Evolutionary conservation across 2,888 invertebrate genomes (phyloP), one percentile per base, ranked within the genome.

Genomic region (Nemapogon koenigi): DNA sequence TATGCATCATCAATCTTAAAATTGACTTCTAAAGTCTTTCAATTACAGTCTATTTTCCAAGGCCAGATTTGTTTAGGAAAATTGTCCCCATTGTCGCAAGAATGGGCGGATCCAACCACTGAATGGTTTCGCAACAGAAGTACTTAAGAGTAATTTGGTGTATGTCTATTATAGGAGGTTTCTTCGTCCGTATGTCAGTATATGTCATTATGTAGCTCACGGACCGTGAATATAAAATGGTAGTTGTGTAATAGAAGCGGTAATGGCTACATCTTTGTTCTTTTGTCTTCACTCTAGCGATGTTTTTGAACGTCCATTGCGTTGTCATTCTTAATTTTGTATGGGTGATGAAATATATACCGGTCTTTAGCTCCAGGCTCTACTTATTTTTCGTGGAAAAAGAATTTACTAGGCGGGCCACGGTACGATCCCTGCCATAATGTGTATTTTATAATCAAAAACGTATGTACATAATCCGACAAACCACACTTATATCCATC

Each of bases 51-150:
- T n/a, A n/a, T n/a, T n/a, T n/a, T n/a, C n/a, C n/a, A n/a, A n/a
- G n/a, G n/a, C n/a, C n/a, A n/a, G n/a, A n/a, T n/a, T n/a, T n/a
- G n/a, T n/a, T n/a, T n/a, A 19, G n/a, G 60, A 62, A 69, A 67
- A 69, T 46, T 71, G 75, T 75, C 73, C 62, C 62, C 59, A 57
- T 62, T 71, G 70, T 70, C 72, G 64, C 69, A 68, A 67, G 46
- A 55, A 64, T 49, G 58, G 73, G 73, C 75, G 72, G 69, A 71
- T 65, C 62, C 59, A 54, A 61, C 57, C 47, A 62, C 57, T 55
- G 54, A 55, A n/a, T 11, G n/a, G 16, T 33, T 18, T 19, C 33
- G 19, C 19, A 33, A 33, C 19, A 33, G 19, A 53, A 60, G 58
- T 59, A 60, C 59, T 56, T 52, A 53, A n/a, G 49, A 59, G 62